Percentiles rank a stretch among this genome's conserved stretches.
Conservation (phyloP, 2,888 invertebrate genomes). For the Pantelozetes paolii region DNA sequence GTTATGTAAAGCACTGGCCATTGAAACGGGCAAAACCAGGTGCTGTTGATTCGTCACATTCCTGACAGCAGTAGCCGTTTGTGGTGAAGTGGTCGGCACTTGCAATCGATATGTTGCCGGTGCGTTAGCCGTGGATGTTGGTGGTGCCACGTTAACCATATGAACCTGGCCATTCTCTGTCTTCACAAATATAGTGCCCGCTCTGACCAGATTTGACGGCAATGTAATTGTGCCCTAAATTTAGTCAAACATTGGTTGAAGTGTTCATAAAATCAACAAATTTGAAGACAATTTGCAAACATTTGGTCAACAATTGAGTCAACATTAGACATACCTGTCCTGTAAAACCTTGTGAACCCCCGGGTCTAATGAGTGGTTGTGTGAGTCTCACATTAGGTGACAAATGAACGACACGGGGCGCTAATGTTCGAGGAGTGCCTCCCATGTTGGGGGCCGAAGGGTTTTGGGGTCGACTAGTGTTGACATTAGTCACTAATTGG, state of each 20-base stretch:
- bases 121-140: constrained; percentile 15
- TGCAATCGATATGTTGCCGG: constrained; percentile 10
- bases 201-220: constrained; percentile 55
- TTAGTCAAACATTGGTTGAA: not conserved
- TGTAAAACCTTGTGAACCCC: not conserved
- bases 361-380: not conserved
- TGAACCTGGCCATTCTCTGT: constrained; percentile 96
- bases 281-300: no score
- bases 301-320: no score
- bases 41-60: constrained; percentile 5
- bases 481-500: constrained; percentile 26
- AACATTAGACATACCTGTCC: constrained; percentile 3
- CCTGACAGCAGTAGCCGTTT: not conserved
- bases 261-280: no score
- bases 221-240: constrained; percentile 57
- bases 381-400: constrained; percentile 6
- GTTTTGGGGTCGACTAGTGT: constrained; percentile 11
- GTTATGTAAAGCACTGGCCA: not conserved
- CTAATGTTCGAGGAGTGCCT: not conserved
- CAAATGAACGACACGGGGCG: constrained; percentile 9
- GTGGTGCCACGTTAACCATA: constrained; percentile 74
- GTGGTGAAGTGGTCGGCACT: not conserved
- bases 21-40: constrained; percentile 22
- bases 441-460: not conserved
- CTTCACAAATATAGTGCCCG: constrained; percentile 83